phyloP scores from a whole-genome alignment of 2,797 vertebrate genomes.

The Crocodylus rhombifer region DNA sequence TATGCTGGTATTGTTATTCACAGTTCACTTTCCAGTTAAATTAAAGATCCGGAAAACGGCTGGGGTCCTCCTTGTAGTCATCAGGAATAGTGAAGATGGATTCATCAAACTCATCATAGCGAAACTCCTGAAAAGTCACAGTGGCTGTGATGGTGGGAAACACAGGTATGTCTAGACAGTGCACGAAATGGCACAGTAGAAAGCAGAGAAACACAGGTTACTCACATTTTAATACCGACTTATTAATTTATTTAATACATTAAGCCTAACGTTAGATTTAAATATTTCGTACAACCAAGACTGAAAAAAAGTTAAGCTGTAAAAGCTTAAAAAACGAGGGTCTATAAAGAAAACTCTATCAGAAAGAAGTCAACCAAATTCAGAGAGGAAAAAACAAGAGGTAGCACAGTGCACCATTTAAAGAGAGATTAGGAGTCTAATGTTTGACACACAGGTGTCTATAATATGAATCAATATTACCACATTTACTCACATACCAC shows the following conservation, averaged over 20 bases:
- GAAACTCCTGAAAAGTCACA: constrained; percentile 99
- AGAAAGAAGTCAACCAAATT: too few species aligned
- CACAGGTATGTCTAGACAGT: constrained; percentile 87
- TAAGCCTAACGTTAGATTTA: background rate
- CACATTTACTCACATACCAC: too few species aligned
- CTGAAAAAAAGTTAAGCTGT: background rate
- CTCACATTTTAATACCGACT: rapidly evolving
- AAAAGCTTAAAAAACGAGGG: background rate
- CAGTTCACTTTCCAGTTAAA: background rate
- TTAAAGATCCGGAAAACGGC: constrained; percentile 97
- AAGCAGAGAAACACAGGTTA: background rate
- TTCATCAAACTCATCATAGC: constrained; percentile 92
- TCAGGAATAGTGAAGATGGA: constrained; percentile 95
- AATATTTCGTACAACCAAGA: rapidly evolving
- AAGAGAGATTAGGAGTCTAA: background rate
- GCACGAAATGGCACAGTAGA: rapidly evolving
- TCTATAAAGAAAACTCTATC: background rate
- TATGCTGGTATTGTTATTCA: background rate
- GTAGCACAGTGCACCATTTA: background rate
- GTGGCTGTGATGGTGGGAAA: constrained; percentile 99
- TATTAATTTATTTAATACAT: too few species aligned
- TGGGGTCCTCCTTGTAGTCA: constrained; percentile 98
- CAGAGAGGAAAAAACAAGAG: rapidly evolving
- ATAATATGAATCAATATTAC: too few species aligned
- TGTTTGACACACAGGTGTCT: too few species aligned